Evolutionary conservation across 2,797 vertebrate species (phyloP), one percentile per base, ranked within the genome.

Genomic region (Lagorchestes hirsutus): DNA sequence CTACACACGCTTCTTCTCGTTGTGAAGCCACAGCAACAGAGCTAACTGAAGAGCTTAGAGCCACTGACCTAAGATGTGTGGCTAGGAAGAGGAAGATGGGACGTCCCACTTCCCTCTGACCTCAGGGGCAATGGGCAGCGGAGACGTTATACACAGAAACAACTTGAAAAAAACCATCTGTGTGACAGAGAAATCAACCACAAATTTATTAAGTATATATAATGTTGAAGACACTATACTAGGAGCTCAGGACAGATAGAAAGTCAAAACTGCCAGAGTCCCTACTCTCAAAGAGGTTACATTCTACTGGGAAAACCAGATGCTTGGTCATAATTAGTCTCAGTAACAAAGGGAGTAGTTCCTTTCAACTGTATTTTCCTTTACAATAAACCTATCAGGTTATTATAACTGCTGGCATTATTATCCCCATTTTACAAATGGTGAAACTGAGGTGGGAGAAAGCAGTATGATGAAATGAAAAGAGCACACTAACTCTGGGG

Each of bases 41-140:
- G 6, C n/a, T 28, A 94, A 57, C 1, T 91, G 50, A 96, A 95
- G 91, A 62, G 5, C 90, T 96, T n/a, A 90, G 28, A 54, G 40
- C 4, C 5, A 87, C 59, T 92, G 91, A 52, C n/a, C 28, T 12
- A 34, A 31, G 31, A 22, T 54, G 46, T 54, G 54, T n/a, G 74
- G 12, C 4, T 5, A 11, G n/a, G 67, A 82, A 8, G n/a, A 74
- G 16, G 16, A 82, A 24, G n/a, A 18, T 40, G 14, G 1, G n/a
- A 0, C 67, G 1, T 54, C 9, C 29, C 29, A 59, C 24, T 50
- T 4, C 56, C 50, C 18, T 10, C 62, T 31, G 12, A 55, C 40
- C 29, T 67, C 62, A 50, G 29, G 27, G 90, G 50, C 4, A 74
- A 31, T 54, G 52, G 50, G 14, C n/a, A 22, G n/a, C 3, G 24